Evolutionary conservation across 1,140 invertebrate species (phyloP).

Genomic region (Archivesica marissinica): DNA sequence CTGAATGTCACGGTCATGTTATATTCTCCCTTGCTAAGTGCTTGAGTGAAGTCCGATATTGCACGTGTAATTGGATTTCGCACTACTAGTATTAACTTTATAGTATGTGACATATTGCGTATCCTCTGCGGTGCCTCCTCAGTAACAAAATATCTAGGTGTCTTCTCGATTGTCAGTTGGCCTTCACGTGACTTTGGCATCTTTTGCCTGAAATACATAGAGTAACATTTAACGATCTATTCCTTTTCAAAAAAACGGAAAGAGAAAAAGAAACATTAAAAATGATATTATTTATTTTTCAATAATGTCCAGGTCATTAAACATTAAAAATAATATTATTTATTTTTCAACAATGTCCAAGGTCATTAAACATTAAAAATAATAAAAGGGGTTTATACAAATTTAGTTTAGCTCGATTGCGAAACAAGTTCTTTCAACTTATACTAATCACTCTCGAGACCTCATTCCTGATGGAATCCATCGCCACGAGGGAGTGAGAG

Average conservation of each 20-base stretch:
- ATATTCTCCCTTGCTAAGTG: constrained; percentile 80
- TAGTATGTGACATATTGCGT: constrained; percentile 92
- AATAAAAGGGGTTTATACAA: too few relatives aligned
- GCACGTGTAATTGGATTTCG: constrained; percentile 95
- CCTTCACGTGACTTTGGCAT: constrained; percentile 94
- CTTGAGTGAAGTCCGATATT: constrained; percentile 95
- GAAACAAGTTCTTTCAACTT: too few relatives aligned
- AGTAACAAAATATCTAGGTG: constrained; percentile 96
- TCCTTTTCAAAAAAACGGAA: neutral
- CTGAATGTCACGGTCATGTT: constrained; percentile 90
- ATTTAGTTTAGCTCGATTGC: too few relatives aligned
- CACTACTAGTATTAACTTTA: constrained; percentile 94
- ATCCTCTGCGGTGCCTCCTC: constrained; percentile 92
- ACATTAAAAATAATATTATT: too few relatives aligned
- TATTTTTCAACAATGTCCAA: too few relatives aligned
- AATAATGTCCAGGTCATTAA: too few relatives aligned
- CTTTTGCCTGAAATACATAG: constrained; percentile 82
- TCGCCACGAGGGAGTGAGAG: too few relatives aligned
- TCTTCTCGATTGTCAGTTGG: constrained; percentile 96
- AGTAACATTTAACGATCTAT: too few relatives aligned
- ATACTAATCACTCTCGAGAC: too few relatives aligned
- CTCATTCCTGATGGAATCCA: too few relatives aligned
- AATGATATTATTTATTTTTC: neutral
- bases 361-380: too few relatives aligned
- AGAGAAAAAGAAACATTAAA: neutral